Conservation (phyloP, 2,797 vertebrate genomes). For the Sparidentex hasta region DNA sequence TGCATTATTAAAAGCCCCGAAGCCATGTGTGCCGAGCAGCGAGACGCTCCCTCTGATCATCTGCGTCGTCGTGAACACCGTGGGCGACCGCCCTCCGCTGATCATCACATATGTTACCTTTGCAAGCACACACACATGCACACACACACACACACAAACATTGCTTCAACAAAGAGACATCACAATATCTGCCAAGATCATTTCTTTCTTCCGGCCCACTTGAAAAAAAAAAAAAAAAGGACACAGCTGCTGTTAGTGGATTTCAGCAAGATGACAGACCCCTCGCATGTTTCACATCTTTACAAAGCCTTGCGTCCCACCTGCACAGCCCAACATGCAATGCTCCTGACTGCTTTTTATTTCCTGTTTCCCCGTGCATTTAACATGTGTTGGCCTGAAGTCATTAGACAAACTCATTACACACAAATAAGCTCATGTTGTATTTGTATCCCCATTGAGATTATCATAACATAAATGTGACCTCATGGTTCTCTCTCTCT, state of each 20-base stretch:
- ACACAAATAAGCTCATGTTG: not conserved
- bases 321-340: not conserved
- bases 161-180: not conserved
- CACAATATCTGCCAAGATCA: not conserved
- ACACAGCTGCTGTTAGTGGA: not conserved
- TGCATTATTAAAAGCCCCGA: slow-evolving; percentile 61
- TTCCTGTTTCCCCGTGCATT: not conserved
- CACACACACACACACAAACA: not conserved
- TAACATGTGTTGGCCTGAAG: not conserved
- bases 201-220: not conserved
- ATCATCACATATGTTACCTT: slow-evolving; percentile 42
- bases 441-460: not conserved
- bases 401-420: not conserved
- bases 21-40: not conserved
- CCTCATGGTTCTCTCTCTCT: not conserved
- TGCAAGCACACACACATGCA: not conserved
- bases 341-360: not conserved
- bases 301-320: not conserved
- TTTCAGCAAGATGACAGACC: not conserved
- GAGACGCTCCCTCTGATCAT: slow-evolving; percentile 35
- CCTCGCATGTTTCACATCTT: not conserved
- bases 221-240: not conserved
- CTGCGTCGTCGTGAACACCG: slow-evolving; percentile 20
- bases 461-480: not conserved
- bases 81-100: slow-evolving; percentile 22